Evolutionary conservation across 2,113 vertebrate genomes (phyloP), one percentile per base, ranked within the genome.

Genomic region (Silurus asotus): DNA sequence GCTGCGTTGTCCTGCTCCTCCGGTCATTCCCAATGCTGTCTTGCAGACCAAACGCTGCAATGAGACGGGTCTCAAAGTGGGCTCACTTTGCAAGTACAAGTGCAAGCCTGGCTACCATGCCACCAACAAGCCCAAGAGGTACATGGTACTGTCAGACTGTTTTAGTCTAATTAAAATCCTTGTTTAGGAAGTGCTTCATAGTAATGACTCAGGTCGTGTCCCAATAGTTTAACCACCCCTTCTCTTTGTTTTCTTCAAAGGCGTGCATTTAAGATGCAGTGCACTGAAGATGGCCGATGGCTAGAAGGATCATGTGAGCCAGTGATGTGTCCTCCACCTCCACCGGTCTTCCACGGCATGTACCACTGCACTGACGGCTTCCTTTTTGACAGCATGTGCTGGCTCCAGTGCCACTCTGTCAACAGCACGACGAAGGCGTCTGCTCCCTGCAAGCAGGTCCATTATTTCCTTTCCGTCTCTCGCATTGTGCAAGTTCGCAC

Each of bases 71-170:
- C 97, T 99, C 87, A 99, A 99, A 94, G 97, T 99, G 92, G 98
- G 98, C 81, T 96, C 97, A 0, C 96, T 97, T 87, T 99, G 98
- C 96, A 99, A 99, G 93, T 99, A 99, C 94, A 99, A 98, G 85
- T 99, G 98, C 93, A 97, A 94, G 87, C 97, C 97, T 4, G 98
- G 98, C 84, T 98, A 97, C 93, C 97, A 99, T 0, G 96, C 99
- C 78, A 94, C 95, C 17, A 96, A 96, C 84, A 96, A 96, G 90
- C 97, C 97, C 92, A 87, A 97, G 94, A 93, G 98, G 98, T 98
- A 94, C 94, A 92, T 0, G 9, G 51, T 49, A 76, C 11, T 49
- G 56, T 15, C 58, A 20, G 13, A 13, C 56, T 62, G 20, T 77
- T 48, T 45, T 17, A 83, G 15, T 82, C 8, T 62, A 75, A 19